These are phyloP conservation scores for Centrocercus urophasianus DNA, from an alignment of 2,113 vertebrate genomes.

Conservation along the genomic window DNA sequence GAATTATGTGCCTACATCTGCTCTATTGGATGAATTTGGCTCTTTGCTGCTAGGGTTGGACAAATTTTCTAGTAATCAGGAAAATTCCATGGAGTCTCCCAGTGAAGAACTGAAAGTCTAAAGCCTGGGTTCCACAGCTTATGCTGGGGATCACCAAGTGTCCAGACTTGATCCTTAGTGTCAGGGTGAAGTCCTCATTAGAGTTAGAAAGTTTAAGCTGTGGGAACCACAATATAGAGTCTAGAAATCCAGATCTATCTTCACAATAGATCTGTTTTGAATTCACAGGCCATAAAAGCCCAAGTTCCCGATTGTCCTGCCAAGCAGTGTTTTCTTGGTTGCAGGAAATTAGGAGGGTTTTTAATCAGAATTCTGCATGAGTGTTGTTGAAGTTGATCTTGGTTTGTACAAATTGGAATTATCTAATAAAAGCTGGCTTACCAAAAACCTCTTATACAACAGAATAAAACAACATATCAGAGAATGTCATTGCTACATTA, in stretches of 20 bases:
- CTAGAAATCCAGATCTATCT: neutral
- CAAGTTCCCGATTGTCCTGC: neutral
- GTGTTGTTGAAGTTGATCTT: neutral
- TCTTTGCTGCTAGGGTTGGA: neutral
- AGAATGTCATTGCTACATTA: neutral
- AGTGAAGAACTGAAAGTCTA: neutral
- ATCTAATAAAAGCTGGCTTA: slow-evolving; percentile 2
- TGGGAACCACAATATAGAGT: neutral
- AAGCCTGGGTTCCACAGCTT: neutral
- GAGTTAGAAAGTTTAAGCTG: neutral
- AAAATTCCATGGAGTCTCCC: neutral
- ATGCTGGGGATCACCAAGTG: neutral
- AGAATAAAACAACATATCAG: neutral
- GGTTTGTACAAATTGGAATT: neutral
- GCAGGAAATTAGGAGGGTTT: neutral
- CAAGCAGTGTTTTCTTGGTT: neutral
- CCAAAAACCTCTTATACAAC: neutral
- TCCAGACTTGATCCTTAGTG: neutral
- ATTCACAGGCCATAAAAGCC: neutral
- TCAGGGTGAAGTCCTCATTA: neutral
- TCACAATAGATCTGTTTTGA: neutral
- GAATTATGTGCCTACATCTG: neutral
- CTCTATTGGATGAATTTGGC: neutral
- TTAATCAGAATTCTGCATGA: neutral
- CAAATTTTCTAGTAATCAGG: neutral